Evolutionary conservation across 2,888 invertebrate species (phyloP), one percentile per base, ranked within the genome.

Genomic region (Drosophila melanosoma): DNA sequence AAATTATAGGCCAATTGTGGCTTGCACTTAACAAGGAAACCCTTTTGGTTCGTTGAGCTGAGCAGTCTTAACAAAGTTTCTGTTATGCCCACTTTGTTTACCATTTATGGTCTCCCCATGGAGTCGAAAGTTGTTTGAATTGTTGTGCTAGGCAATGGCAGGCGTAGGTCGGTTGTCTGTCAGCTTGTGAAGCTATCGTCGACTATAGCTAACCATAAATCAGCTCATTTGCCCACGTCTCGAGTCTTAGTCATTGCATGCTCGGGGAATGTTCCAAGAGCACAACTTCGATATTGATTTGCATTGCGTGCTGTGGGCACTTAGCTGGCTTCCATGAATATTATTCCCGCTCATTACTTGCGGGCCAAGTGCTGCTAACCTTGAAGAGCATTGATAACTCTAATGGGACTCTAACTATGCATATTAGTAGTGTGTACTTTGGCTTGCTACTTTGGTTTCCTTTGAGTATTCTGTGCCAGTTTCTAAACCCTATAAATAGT

Each of bases 231-330:
- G 66, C 62, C 76, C 76, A 75, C 70, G 38, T 45, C 40, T n/a
- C 17, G 15, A 49, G 49, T 45, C 67, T 67, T 78, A 64, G 51
- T 63, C 73, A 73, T 79, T 56, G 57, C 48, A 48, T 64, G 69
- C 42, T 65, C 59, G 62, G 35, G 42, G 51, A 40, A 58, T 32
- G 66, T 38, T 38, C 29, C 45, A 38, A 26, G 40, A 40, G 35
- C 40, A 15, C n/a, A 45, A 56, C 26, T 51, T 59, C 54, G 32
- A 38, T 89, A 87, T 85, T 89, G 84, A 87, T 89, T 83, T 76
- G 61, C 71, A 66, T 89, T 89, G 84, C 84, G 89, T 85, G 89
- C 51, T 42, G 59, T 52, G 67, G 64, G 82, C 81, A 74, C 79
- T 83, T 83, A 52, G 61, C 45, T 45, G 60, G 51, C 12, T 40